phyloP scores from a whole-genome alignment of 1,140 invertebrate genomes.

The Drosophila miranda region DNA sequence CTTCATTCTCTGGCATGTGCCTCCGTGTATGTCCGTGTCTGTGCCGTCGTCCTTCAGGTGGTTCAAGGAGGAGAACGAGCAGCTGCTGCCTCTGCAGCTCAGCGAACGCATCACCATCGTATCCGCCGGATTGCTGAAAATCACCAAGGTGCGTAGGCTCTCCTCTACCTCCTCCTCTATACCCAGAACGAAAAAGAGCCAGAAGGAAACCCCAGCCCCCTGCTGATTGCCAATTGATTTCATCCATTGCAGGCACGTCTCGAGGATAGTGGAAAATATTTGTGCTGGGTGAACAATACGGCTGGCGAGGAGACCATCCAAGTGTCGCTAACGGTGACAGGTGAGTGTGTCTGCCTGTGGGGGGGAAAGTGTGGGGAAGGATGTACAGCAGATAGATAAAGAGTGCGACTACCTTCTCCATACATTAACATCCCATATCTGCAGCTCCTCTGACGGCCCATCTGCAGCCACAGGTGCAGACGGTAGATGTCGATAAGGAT shows the following conservation, averaged over 20 bases:
- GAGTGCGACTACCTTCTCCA: neutral
- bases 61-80: constrained; percentile 88
- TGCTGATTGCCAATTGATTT: constrained; percentile 76
- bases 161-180: neutral
- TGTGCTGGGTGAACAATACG: constrained; percentile 94
- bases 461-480: constrained; percentile 88
- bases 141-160: constrained; percentile 84
- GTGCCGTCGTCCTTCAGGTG: constrained; percentile 82
- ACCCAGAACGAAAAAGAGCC: neutral
- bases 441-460: constrained; percentile 88
- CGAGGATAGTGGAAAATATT: constrained; percentile 91
- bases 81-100: constrained; percentile 85
- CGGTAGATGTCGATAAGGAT: constrained; percentile 91
- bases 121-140: constrained; percentile 85
- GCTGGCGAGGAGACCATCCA: constrained; percentile 92
- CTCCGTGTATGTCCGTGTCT: too few relatives aligned
- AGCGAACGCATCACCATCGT: constrained; percentile 85
- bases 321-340: constrained; percentile 88
- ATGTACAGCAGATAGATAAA: constrained; percentile 13
- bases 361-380: neutral
- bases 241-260: constrained; percentile 84
- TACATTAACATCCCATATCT: neutral
- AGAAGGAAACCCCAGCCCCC: constrained; percentile 31
- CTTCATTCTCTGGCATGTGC: constrained; percentile 8
- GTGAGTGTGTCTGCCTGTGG: constrained; percentile 70